Evolutionary conservation across 2,113 vertebrate species (phyloP).

Genomic region (Brachypteracias leptosomus): DNA sequence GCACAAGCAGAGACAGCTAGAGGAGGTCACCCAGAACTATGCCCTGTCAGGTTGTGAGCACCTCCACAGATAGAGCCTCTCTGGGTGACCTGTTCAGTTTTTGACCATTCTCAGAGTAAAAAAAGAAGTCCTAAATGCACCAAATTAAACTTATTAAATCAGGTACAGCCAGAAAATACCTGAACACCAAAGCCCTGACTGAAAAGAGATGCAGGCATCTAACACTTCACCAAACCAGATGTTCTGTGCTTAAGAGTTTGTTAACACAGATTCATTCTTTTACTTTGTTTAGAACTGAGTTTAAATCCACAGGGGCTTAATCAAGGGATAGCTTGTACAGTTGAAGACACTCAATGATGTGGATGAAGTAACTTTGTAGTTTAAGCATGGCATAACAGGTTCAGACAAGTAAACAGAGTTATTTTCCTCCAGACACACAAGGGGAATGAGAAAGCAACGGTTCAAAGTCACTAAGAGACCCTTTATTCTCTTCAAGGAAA

Average conservation of each 20-base stretch:
- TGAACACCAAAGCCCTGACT: not conserved
- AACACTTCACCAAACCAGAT: not conserved
- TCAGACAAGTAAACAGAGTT: slow-evolving; percentile 32
- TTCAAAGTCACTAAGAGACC: slow-evolving; percentile 10
- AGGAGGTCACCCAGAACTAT: not conserved
- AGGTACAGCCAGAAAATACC: not conserved
- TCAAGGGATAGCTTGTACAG: not conserved
- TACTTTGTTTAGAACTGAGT: not conserved
- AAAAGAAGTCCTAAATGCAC: not conserved
- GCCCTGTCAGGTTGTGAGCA: not conserved
- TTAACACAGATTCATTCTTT: not conserved
- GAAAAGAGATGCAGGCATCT: not conserved
- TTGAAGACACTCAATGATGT: not conserved
- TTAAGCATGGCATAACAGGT: not conserved
- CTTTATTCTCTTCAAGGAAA: not conserved
- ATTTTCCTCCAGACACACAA: slow-evolving; percentile 25
- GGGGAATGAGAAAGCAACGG: not conserved
- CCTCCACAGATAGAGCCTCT: not conserved
- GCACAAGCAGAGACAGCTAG: not conserved
- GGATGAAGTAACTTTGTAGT: not conserved
- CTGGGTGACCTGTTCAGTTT: not conserved
- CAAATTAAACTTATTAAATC: not conserved
- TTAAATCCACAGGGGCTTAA: slow-evolving; percentile 27
- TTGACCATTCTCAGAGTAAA: not conserved
- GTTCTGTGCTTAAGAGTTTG: not conserved